These are phyloP conservation scores for Percopsis transmontana DNA, from an alignment of 2,113 vertebrate species.

Conservation along the genomic window DNA sequence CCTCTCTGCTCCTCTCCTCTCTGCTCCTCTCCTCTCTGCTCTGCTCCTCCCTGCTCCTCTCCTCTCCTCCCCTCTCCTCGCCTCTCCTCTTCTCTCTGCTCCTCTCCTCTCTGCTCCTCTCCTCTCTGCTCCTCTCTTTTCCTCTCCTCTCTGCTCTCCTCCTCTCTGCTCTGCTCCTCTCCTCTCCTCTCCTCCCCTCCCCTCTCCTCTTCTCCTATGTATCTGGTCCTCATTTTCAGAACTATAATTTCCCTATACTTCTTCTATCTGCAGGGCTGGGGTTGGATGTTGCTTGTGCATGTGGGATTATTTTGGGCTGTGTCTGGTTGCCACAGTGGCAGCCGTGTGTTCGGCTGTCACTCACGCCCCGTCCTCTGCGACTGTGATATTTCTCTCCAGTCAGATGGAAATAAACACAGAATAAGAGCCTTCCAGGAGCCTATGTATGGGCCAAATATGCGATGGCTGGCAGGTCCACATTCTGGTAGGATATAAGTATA, in stretches of 20 bases:
- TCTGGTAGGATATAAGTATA: too few species aligned
- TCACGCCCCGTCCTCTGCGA: constrained; percentile 35
- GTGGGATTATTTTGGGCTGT: constrained; percentile 59
- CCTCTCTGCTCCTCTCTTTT: too few species aligned
- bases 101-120: too few species aligned
- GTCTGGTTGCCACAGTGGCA: constrained; percentile 73
- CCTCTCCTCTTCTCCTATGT: constrained; percentile 12
- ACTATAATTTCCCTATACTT: constrained; percentile 67
- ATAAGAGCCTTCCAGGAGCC: background rate
- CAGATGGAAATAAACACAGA: constrained; percentile 19
- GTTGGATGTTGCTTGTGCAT: constrained; percentile 57
- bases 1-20: too few species aligned
- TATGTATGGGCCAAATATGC: background rate
- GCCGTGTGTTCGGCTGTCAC: constrained; percentile 60
- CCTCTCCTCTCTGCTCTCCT: background rate
- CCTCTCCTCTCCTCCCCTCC: background rate
- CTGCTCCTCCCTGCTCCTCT: too few species aligned
- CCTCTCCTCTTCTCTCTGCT: too few species aligned
- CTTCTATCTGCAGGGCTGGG: constrained; percentile 65
- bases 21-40: too few species aligned
- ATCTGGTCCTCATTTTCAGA: constrained; percentile 68
- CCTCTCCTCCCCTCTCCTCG: too few species aligned
- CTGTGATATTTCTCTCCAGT: constrained; percentile 16
- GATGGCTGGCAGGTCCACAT: background rate
- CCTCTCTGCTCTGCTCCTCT: constrained; percentile 18